Base-by-base conservation (phyloP, 2,113 vertebrate genomes). In the Etheostoma spectabile region DNA sequence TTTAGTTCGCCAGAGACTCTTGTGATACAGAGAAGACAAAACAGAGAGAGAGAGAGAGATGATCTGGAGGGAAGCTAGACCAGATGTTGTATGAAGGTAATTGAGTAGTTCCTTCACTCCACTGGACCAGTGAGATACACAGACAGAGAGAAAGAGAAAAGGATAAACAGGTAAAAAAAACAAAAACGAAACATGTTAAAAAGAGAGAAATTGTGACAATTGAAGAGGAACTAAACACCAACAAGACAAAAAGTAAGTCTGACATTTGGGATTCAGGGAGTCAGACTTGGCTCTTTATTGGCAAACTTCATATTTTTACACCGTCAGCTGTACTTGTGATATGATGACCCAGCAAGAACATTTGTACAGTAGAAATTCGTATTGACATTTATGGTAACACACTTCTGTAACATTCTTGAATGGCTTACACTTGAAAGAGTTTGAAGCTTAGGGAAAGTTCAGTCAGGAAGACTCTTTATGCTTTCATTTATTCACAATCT, bases 1-100 rank as follows among this genome's bases (percentile, higher is more conserved):
- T 74, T 86, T 75, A 80, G 80, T 90, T 78, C 77, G 74, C 56
- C 24, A 77, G 80, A 86, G 82, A 84, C 70, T 85, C 38, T 49
- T 62, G 64, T 69, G 56, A 79, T 76, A 84, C 42, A 35, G 42
- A 49, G 21, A 76, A 77, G 83, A 79, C 53, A 53, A 59, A 10
- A 45, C 12, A 27, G 27, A 27, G 10, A 30, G 27, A 30, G 27
- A 59, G 65, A 76, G 22, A 83, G 35, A 33, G 69, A 73, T 51
- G 62, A 89, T 82, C 57, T 46, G 51, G 70, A 88, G 78, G 48
- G 48, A 80, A 76, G 85, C 72, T 15, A 57, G 55, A 65, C n/a
- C 59, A 10, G 45, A 62, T 83, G 85, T 86, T 74, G 85, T 83
- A 64, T 83, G 51, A 82, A 79, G 57, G 69, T 1, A 88, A 88